Evolutionary conservation across 2,113 vertebrate genomes (phyloP).

Genomic region (Indri indri): DNA sequence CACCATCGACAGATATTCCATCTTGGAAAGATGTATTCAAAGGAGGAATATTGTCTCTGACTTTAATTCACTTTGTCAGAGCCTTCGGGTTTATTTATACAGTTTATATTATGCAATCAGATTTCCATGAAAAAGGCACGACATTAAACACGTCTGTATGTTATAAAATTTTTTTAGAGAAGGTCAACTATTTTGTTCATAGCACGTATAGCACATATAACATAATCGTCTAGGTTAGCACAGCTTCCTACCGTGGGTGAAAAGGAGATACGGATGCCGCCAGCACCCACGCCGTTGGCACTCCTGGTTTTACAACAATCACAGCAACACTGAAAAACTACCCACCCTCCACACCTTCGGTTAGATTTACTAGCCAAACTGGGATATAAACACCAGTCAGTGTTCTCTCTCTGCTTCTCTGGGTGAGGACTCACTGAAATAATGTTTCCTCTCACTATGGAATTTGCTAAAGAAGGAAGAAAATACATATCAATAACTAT

Average conservation of each 20-base stretch:
- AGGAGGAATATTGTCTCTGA: rapidly evolving
- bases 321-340: neutral
- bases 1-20: neutral
- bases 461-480: neutral
- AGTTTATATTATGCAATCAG: rapidly evolving
- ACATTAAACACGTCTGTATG: neutral
- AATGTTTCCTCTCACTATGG: neutral
- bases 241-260: no score
- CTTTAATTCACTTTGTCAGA: neutral
- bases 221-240: rapidly evolving
- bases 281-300: rapidly evolving
- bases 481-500: neutral
- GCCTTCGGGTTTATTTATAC: neutral
- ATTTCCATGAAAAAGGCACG: neutral
- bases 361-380: neutral
- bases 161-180: neutral
- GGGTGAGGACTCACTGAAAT: neutral
- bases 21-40: slow-evolving; percentile 34
- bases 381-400: neutral
- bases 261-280: rapidly evolving
- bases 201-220: rapidly evolving
- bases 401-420: neutral
- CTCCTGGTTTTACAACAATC: neutral
- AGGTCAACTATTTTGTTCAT: neutral
- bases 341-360: no score